Evolutionary conservation across 2,797 vertebrate genomes (phyloP), one percentile per base, ranked within the genome.

Genomic region (Premnoplex brunnescens): DNA sequence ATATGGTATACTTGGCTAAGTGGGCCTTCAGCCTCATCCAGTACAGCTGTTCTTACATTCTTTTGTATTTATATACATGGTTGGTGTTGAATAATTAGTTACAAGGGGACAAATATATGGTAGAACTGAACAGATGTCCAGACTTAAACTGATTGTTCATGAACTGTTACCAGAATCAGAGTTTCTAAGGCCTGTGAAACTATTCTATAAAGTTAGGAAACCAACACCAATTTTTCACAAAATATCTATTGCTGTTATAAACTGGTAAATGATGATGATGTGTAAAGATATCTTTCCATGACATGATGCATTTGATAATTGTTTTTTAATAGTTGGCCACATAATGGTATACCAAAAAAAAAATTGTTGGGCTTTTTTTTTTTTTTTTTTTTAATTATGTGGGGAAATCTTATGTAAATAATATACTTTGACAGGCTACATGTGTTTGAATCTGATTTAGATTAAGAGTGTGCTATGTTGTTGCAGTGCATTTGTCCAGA

Each of bases 81-180:
- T 24, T 91, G 26, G 7, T 88, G 36, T 78, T 93, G 66, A 93
- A 86, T 93, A 90, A 86, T 78, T 43, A 75, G 30, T 78, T 90
- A 23, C n/a, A 54, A 83, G 24, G 30, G 62, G 17, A 72, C 7
- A 68, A 80, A 84, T 83, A 59, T 28, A 34, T 16, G 11, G 26
- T 24, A 77, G 64, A 80, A 72, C 10, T 48, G 60, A 88, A 46
- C 44, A 89, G 78, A 77, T 88, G 58, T 88, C 83, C 49, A 69
- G 24, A 55, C 66, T 92, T 91, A 58, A 79, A 85, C 13, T 43
- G 34, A 60, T 54, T 59, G 12, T 27, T 92, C 32, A 82, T 30
- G 15, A 76, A 48, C 46, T 64, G 26, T 83, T 88, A 77, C 30
- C 16, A 77, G 68, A 85, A 54, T 63, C 16, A 22, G n/a, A 49